phyloP scores from a whole-genome alignment of 2,113 vertebrate species.

The Quiscalus mexicanus region DNA sequence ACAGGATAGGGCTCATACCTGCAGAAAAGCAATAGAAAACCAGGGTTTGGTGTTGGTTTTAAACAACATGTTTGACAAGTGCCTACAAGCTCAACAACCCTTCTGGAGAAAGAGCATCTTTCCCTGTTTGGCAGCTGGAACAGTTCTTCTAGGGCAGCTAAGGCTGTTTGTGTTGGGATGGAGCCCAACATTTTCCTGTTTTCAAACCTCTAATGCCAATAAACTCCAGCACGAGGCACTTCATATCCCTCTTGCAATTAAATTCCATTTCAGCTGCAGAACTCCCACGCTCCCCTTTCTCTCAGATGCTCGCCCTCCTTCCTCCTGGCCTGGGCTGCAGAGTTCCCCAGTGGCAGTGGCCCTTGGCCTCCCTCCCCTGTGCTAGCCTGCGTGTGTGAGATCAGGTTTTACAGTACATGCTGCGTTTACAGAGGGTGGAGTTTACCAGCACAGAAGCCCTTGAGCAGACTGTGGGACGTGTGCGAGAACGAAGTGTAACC shows the following conservation, averaged over 20 bases:
- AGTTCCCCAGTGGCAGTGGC: background rate
- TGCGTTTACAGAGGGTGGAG: slow-evolving; percentile 72
- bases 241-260: background rate
- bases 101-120: background rate
- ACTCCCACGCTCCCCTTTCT: background rate
- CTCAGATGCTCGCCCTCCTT: background rate
- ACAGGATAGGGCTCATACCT: slow-evolving; percentile 51
- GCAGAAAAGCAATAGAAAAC: slow-evolving; percentile 54
- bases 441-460: slow-evolving; percentile 79
- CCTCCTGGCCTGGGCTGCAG: background rate
- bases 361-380: background rate
- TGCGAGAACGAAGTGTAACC: slow-evolving; percentile 72
- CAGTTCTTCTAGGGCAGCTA: background rate
- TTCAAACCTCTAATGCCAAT: background rate
- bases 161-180: background rate
- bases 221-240: background rate
- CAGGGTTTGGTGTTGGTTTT: slow-evolving; percentile 10
- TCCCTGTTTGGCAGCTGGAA: background rate
- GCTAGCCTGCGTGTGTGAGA: background rate
- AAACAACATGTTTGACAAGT: background rate
- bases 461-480: slow-evolving; percentile 80
- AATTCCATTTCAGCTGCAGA: background rate
- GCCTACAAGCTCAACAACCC: background rate
- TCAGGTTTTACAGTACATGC: slow-evolving; percentile 68
- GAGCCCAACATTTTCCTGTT: background rate